These are phyloP conservation scores for Napeogenes inachia DNA, from an alignment of 2,888 invertebrate genomes.

Conservation along the genomic window DNA sequence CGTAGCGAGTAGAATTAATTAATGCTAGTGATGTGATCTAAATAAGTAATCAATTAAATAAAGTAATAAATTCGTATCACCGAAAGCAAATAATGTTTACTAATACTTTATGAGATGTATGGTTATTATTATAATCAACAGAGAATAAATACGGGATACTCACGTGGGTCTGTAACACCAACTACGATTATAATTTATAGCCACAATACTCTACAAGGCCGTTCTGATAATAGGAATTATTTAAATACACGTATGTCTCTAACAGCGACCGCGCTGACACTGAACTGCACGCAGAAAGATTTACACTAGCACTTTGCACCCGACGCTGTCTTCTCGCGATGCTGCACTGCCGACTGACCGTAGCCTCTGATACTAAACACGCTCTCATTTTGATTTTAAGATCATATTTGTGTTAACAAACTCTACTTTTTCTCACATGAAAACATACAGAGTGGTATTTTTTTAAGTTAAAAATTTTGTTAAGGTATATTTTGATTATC, in stretches of 20 bases:
- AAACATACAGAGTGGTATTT: too few relatives aligned
- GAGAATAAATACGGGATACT: not conserved
- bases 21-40: too few relatives aligned
- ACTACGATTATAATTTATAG: not conserved
- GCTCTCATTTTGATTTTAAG: too few relatives aligned
- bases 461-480: too few relatives aligned
- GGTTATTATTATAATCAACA: not conserved
- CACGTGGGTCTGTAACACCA: not conserved
- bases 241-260: conserved; percentile 24
- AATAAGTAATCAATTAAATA: too few relatives aligned
- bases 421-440: too few relatives aligned
- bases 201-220: conserved; percentile 1
- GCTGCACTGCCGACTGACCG: conserved; percentile 12
- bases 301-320: conserved; percentile 17
- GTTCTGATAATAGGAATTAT: conserved; percentile 26
- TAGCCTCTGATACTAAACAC: too few relatives aligned
- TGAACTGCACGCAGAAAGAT: not conserved
- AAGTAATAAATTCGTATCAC: too few relatives aligned
- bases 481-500: not conserved
- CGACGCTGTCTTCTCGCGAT: conserved; percentile 14
- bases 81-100: not conserved
- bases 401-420: too few relatives aligned
- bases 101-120: not conserved
- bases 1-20: too few relatives aligned
- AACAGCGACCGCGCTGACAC: conserved; percentile 24